Conservation (phyloP, 2,113 vertebrate species). For the Pedionomus torquatus region DNA sequence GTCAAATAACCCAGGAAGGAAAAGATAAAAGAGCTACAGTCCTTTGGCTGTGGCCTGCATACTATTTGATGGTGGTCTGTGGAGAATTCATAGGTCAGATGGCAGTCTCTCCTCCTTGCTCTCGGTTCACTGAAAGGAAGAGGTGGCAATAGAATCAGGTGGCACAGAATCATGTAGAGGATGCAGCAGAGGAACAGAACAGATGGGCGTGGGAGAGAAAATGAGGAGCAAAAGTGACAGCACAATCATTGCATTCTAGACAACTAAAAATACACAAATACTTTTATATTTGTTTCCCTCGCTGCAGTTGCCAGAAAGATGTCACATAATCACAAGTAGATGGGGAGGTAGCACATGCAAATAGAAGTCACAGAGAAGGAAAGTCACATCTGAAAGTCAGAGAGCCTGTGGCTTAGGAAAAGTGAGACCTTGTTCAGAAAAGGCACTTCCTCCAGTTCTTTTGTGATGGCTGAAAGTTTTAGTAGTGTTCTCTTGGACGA, state of each 20-base stretch:
- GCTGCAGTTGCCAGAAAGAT: constrained; percentile 26
- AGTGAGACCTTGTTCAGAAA: background rate
- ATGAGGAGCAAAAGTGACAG: constrained; percentile 26
- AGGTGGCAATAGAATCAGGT: background rate
- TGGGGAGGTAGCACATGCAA: background rate
- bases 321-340: background rate
- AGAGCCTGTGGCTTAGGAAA: background rate
- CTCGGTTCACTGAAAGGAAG: background rate
- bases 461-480: background rate
- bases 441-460: background rate
- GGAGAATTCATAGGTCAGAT: background rate
- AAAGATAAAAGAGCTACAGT: background rate
- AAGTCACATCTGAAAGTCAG: background rate
- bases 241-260: constrained; percentile 56
- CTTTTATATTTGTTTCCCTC: constrained; percentile 46
- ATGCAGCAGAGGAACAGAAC: constrained; percentile 33
- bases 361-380: background rate
- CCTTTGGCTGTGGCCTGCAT: background rate
- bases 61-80: background rate
- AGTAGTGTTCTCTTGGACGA: background rate
- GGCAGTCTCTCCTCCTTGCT: background rate
- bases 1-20: background rate
- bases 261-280: constrained; percentile 66
- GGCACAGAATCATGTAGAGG: background rate
- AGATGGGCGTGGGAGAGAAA: constrained; percentile 60